Evolutionary conservation across 1,140 invertebrate genomes (phyloP).

Genomic region (Rhagoletis zephyria): DNA sequence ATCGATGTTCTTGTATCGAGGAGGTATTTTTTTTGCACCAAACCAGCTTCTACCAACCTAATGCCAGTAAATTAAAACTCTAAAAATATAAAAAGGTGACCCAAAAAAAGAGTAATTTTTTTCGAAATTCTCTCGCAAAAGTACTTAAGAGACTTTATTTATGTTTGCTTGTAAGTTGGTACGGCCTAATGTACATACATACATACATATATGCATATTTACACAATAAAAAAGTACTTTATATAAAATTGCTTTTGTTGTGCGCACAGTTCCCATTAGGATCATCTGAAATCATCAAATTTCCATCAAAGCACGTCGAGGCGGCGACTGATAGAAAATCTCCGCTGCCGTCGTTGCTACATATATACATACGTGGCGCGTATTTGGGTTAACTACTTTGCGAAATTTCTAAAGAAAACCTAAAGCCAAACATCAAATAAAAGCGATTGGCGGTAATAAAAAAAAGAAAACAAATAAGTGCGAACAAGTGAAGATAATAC

Average conservation of each 20-base stretch:
- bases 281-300: conserved; percentile 16
- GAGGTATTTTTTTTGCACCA: no score
- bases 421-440: not conserved
- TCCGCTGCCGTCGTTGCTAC: not conserved
- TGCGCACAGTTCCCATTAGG: not conserved
- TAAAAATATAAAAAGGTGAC: no score
- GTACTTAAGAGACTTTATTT: no score
- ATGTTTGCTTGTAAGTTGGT: no score
- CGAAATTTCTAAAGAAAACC: conserved; percentile 33
- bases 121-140: no score
- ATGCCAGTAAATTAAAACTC: no score
- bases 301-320: conserved; percentile 20
- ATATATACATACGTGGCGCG: not conserved
- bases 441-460: not conserved
- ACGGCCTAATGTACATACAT: not conserved
- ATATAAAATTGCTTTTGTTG: not conserved
- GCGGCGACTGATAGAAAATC: not conserved
- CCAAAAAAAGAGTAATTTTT: no score
- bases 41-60: no score
- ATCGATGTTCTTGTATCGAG: no score
- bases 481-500: not conserved
- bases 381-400: conserved; percentile 46
- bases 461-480: not conserved
- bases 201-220: not conserved
- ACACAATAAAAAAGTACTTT: no score